Evolutionary conservation across 1,140 invertebrate species (phyloP).

Genomic region (Caenorhabditis elegans): WBcel235 BX284605.5:9236501-9237000

Average conservation of each 20-base stretch:
- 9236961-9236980: constrained; percentile 74
- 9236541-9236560: constrained; percentile 25
- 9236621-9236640: background rate
- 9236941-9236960: constrained; percentile 79
- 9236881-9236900: constrained; percentile 79
- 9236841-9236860: constrained; percentile 31
- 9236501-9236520: constrained; percentile 35
- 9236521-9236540: constrained; percentile 40
- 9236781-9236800: constrained; percentile 45
- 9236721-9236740: constrained; percentile 51
- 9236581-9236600: constrained; percentile 40
- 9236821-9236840: background rate
- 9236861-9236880: constrained; percentile 43
- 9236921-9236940: constrained; percentile 84
- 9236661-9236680: background rate
- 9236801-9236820: constrained; percentile 42
- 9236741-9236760: constrained; percentile 59
- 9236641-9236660: constrained; percentile 12
- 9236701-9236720: constrained; percentile 60
- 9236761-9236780: constrained; percentile 49
- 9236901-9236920: constrained; percentile 82
- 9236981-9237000: background rate
- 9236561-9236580: constrained; percentile 18
- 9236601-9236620: constrained; percentile 22
- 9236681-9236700: constrained; percentile 55